Evolutionary conservation across 1,140 invertebrate genomes (phyloP).

Genomic region (Musca domestica): DNA sequence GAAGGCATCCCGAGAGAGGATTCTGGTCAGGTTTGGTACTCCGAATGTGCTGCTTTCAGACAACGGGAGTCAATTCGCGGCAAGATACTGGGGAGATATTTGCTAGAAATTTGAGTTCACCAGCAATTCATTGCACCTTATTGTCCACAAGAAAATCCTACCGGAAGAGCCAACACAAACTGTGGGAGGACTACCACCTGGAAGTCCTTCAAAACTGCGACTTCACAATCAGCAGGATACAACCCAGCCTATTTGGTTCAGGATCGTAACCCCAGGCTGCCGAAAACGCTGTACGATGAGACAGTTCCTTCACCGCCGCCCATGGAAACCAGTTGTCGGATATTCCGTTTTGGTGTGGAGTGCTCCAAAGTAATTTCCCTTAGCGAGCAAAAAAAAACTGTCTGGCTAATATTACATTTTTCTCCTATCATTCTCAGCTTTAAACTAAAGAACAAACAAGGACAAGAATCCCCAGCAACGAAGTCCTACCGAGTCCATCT

Average conservation of each 20-base stretch:
- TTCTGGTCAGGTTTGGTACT: neutral
- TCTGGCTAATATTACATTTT: no score
- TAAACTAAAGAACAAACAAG: no score
- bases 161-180: neutral
- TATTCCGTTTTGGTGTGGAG: neutral
- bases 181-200: neutral
- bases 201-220: neutral
- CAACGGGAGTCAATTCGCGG: neutral
- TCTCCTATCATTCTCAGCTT: no score
- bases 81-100: neutral
- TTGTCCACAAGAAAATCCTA: no score
- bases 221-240: neutral
- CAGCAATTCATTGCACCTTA: no score
- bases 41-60: neutral
- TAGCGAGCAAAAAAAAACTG: no score
- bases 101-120: neutral
- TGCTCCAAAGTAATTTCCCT: no score
- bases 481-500: no score
- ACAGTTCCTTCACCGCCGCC: neutral
- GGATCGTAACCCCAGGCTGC: neutral
- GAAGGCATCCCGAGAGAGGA: slow-evolving; percentile 10
- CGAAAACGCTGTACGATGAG: neutral
- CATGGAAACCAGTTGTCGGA: neutral
- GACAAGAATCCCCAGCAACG: no score
- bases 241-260: neutral